These are phyloP conservation scores for Xestia xanthographa DNA, from an alignment of 2,888 invertebrate species.

Conservation along the genomic window DNA sequence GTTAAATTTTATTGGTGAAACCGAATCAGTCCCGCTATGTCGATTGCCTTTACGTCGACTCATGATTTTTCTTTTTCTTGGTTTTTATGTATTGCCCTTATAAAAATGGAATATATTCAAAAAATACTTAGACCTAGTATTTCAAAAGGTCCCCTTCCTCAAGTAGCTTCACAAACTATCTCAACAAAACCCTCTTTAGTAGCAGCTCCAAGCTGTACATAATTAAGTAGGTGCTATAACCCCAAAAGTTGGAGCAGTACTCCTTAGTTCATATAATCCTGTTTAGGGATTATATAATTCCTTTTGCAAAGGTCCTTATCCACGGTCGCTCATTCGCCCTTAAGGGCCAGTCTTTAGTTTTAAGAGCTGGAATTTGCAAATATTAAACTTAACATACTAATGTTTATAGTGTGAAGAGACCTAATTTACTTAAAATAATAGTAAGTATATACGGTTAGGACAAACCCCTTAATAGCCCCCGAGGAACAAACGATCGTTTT, in stretches of 20 bases:
- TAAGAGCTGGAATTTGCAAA: conserved; percentile 13
- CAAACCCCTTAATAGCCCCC: too few relatives aligned
- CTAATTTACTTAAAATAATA: background rate
- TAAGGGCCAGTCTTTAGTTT: conserved; percentile 19
- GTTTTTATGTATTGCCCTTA: background rate
- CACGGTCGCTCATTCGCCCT: conserved; percentile 36
- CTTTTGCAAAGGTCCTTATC: conserved; percentile 40
- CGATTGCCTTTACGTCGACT: too few relatives aligned
- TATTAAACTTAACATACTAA: conserved; percentile 27
- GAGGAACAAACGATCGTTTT: background rate
- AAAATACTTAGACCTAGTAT: background rate
- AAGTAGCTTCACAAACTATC: conserved; percentile 11
- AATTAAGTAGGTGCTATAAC: conserved; percentile 24
- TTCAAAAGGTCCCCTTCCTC: background rate
- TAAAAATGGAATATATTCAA: background rate
- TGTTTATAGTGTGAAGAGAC: conserved; percentile 8
- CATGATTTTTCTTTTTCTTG: too few relatives aligned
- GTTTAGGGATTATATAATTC: conserved; percentile 48
- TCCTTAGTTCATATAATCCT: conserved; percentile 51
- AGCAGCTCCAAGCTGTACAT: background rate
- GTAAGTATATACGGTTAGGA: background rate
- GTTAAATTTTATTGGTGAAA: background rate
- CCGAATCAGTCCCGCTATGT: too few relatives aligned
- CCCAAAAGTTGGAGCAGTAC: conserved; percentile 33
- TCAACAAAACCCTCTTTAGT: conserved; percentile 18